A percentile compares a stretch with the other conserved stretches of the same genome.
These are phyloP conservation scores for Euproctis similis DNA, from an alignment of 2,888 invertebrate species.

Conservation along the genomic window DNA sequence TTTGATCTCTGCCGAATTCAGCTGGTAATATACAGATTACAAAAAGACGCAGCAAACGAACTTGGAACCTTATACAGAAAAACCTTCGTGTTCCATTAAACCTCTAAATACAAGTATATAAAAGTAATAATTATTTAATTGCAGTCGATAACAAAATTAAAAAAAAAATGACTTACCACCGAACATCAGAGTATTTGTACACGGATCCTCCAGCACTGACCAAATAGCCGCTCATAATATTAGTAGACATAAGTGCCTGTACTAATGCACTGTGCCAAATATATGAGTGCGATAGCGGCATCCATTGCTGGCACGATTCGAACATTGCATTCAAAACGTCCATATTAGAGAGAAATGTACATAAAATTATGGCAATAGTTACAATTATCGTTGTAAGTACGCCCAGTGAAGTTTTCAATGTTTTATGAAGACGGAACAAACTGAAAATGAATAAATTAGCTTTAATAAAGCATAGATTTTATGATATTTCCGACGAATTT, in stretches of 20 bases:
- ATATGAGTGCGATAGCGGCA: constrained; percentile 45
- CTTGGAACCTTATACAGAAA: too few species aligned
- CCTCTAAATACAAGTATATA: too few species aligned
- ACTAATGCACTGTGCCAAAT: constrained; percentile 79
- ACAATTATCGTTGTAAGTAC: constrained; percentile 49
- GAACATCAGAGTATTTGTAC: constrained; percentile 78
- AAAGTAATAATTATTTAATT: too few species aligned
- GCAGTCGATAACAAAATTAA: background rate
- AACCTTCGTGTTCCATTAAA: too few species aligned
- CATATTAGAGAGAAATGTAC: constrained; percentile 51
- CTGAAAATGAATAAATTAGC: constrained; percentile 38
- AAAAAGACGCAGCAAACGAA: too few species aligned
- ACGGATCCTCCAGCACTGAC: constrained; percentile 79
- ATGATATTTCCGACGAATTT: too few species aligned
- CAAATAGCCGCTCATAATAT: constrained; percentile 78
- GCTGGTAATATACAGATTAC: too few species aligned
- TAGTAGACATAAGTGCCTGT: constrained; percentile 79
- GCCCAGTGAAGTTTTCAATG: constrained; percentile 59
- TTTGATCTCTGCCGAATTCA: too few species aligned
- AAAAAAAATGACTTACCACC: constrained; percentile 67
- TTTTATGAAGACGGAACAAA: constrained; percentile 67
- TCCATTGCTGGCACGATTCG: constrained; percentile 61
- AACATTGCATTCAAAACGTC: constrained; percentile 44
- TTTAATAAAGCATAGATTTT: too few species aligned
- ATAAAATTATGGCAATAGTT: constrained; percentile 43